phyloP scores from a whole-genome alignment of 1,140 invertebrate species.

The Carposina sasakii region DNA sequence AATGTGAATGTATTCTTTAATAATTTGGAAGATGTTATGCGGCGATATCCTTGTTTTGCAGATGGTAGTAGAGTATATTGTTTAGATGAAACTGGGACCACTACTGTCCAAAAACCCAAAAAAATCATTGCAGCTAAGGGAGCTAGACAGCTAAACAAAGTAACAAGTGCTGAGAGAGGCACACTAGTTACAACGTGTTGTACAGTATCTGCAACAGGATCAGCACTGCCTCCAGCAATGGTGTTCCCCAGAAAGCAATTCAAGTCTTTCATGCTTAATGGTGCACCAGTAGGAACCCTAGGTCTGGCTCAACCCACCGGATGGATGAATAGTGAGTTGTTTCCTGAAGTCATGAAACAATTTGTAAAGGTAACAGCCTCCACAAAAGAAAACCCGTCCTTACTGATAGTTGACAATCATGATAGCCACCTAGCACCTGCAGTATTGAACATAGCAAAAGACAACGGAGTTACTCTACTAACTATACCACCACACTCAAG shows the following conservation, averaged over 20 bases:
- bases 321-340: conserved; percentile 30
- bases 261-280: conserved; percentile 22
- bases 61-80: conserved; percentile 43
- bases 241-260: conserved; percentile 35
- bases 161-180: conserved; percentile 39
- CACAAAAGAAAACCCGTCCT: conserved; percentile 19
- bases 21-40: conserved; percentile 39
- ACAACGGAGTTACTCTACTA: conserved; percentile 39
- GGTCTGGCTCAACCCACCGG: conserved; percentile 28
- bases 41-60: conserved; percentile 11
- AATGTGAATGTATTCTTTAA: conserved; percentile 44
- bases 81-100: conserved; percentile 57
- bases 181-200: conserved; percentile 37
- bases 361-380: conserved; percentile 33
- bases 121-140: conserved; percentile 44
- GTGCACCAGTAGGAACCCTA: conserved; percentile 38
- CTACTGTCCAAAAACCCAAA: conserved; percentile 39
- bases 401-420: conserved; percentile 42
- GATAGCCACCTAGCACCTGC: conserved; percentile 31
- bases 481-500: conserved; percentile 49
- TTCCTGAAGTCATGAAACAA: conserved; percentile 18
- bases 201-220: conserved; percentile 32
- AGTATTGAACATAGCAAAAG: conserved; percentile 32
- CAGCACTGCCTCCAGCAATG: conserved; percentile 24
- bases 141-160: conserved; percentile 36